Conservation (phyloP, 2,888 invertebrate species). For the Ectobius pallidus region DNA sequence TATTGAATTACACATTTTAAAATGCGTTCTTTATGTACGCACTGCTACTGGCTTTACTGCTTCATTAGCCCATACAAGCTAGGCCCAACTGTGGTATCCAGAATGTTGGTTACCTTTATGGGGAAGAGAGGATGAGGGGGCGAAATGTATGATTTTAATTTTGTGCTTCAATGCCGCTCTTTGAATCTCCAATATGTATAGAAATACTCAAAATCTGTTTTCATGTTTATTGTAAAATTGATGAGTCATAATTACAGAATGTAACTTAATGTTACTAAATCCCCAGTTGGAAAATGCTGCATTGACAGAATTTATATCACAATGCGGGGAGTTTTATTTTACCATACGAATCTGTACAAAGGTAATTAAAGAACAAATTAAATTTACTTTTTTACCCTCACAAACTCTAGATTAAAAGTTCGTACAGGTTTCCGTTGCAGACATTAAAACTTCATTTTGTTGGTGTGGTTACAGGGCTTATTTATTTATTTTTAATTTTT, state of each 20-base stretch:
- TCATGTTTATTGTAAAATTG: slow-evolving; percentile 24
- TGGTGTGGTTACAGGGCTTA: no score
- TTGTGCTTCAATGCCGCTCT: not conserved
- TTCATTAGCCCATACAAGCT: no score
- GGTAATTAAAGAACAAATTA: slow-evolving; percentile 11
- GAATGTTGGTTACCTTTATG: not conserved
- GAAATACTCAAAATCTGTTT: slow-evolving; percentile 23
- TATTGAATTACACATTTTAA: no score
- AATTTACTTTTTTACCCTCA: slow-evolving; percentile 1
- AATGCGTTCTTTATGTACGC: no score
- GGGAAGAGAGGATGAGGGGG: not conserved
- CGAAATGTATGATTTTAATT: not conserved
- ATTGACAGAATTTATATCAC: not conserved
- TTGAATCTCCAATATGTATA: not conserved
- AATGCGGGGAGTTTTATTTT: slow-evolving; percentile 6
- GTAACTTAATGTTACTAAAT: no score
- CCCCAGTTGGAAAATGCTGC: not conserved
- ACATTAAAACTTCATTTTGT: no score
- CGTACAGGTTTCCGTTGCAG: no score
- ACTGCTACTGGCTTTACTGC: no score
- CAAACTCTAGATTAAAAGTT: no score
- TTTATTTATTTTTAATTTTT: no score
- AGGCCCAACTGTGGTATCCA: no score
- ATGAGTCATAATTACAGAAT: slow-evolving; percentile 2
- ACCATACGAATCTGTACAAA: not conserved